phyloP scores from a whole-genome alignment of 2,888 invertebrate genomes.

The Campoplex capitator region DNA sequence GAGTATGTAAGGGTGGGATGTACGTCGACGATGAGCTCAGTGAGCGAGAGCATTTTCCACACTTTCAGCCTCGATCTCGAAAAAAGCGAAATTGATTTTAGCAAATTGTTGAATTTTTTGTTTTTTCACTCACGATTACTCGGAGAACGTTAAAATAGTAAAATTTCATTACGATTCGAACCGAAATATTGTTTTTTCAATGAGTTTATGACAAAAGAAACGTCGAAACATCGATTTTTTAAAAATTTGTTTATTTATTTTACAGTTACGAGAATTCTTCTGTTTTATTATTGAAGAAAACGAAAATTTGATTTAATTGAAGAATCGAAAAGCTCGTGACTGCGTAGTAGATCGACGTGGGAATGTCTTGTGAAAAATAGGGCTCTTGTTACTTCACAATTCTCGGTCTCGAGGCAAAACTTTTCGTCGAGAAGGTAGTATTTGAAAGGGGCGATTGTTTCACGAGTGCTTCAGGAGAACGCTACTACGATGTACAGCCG shows the following conservation, averaged over 20 bases:
- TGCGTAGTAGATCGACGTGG: not conserved
- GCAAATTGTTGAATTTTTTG: not conserved
- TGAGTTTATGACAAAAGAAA: not conserved
- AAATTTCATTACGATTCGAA: not conserved
- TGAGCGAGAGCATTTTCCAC: not conserved
- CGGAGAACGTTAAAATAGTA: not conserved
- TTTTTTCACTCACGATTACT: not conserved
- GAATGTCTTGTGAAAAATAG: constrained; percentile 19
- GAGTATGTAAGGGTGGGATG: not conserved
- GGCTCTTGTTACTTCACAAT: constrained; percentile 17
- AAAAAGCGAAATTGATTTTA: not conserved
- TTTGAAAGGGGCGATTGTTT: constrained; percentile 48
- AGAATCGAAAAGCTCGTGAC: not conserved
- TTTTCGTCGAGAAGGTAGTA: constrained; percentile 32
- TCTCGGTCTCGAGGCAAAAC: constrained; percentile 24
- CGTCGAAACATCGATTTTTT: not conserved
- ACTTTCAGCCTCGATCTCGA: not conserved
- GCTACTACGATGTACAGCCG: not conserved
- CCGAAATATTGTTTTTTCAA: not conserved
- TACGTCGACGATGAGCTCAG: not conserved
- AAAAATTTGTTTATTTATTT: not conserved
- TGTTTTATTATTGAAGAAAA: not conserved
- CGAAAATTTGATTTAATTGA: too few relatives aligned
- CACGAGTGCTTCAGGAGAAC: constrained; percentile 29
- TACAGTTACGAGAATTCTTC: not conserved